Evolutionary conservation across 2,113 vertebrate genomes (phyloP).

Genomic region (Scomber scombrus): DNA sequence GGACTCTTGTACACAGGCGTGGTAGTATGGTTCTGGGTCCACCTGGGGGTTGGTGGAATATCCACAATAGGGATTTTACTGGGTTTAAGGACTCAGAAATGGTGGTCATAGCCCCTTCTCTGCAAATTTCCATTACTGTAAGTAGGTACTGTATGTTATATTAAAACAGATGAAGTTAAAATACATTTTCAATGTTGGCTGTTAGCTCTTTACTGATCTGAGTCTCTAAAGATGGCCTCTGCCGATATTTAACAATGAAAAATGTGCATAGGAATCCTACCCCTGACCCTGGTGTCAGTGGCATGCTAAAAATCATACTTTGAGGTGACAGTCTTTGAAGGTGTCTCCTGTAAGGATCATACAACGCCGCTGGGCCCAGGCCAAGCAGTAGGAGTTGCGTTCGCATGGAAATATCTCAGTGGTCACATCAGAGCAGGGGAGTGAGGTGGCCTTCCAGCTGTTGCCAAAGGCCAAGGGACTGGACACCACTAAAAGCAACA

Average conservation of each 20-base stretch:
- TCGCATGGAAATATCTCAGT: conserved; percentile 86
- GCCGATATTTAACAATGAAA: no score
- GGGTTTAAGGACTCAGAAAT: neutral
- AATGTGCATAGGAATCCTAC: neutral
- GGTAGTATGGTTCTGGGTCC: conserved; percentile 85
- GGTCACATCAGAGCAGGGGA: conserved; percentile 84
- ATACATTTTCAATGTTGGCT: no score
- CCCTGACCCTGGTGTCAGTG: neutral
- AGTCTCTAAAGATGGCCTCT: no score
- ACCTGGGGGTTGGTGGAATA: conserved; percentile 77
- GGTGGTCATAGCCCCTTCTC: no score
- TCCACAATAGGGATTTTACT: neutral
- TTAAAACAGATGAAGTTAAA: neutral
- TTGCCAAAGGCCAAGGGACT: conserved; percentile 86
- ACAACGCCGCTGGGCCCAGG: conserved; percentile 88
- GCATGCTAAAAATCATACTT: conserved; percentile 71
- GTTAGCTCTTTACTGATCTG: neutral
- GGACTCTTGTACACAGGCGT: conserved; percentile 87
- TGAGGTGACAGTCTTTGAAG: conserved; percentile 87
- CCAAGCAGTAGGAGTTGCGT: conserved; percentile 86
- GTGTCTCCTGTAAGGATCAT: conserved; percentile 83
- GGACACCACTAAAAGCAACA: conserved; percentile 44
- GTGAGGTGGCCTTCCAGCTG: conserved; percentile 85
- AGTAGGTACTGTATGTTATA: neutral
- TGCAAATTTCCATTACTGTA: neutral